Conservation (phyloP, 2,888 invertebrate genomes). For the Ormyrus thymus region DNA sequence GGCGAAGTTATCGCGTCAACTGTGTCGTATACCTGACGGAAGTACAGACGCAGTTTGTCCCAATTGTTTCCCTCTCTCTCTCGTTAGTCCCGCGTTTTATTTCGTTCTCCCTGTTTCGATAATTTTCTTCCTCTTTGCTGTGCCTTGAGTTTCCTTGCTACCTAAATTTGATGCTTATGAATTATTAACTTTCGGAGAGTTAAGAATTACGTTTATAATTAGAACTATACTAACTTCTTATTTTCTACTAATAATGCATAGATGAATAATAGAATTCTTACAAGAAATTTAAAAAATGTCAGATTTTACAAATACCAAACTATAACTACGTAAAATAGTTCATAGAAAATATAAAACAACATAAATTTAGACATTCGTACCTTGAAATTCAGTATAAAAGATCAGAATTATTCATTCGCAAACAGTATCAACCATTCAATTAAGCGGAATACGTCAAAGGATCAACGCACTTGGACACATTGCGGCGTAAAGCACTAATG, state of each 20-base stretch:
- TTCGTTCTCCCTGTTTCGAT: background rate
- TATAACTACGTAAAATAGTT: no score
- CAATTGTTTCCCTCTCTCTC: background rate
- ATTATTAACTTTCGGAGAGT: no score
- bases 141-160: no score
- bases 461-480: background rate
- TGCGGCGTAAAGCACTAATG: background rate
- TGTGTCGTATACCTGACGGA: slow-evolving; percentile 31
- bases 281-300: no score
- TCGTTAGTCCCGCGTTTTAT: background rate
- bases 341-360: no score
- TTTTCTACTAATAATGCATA: no score
- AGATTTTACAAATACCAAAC: no score
- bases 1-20: slow-evolving; percentile 58
- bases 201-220: no score
- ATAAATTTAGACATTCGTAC: no score
- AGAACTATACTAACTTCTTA: no score
- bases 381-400: background rate
- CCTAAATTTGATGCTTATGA: background rate
- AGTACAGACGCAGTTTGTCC: slow-evolving; percentile 1
- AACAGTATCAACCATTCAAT: slow-evolving; percentile 7
- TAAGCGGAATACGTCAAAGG: background rate
- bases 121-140: background rate
- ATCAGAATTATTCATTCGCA: background rate
- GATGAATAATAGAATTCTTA: no score